Conservation (phyloP, 1,140 invertebrate species). For the Epicauta chinensis region DNA sequence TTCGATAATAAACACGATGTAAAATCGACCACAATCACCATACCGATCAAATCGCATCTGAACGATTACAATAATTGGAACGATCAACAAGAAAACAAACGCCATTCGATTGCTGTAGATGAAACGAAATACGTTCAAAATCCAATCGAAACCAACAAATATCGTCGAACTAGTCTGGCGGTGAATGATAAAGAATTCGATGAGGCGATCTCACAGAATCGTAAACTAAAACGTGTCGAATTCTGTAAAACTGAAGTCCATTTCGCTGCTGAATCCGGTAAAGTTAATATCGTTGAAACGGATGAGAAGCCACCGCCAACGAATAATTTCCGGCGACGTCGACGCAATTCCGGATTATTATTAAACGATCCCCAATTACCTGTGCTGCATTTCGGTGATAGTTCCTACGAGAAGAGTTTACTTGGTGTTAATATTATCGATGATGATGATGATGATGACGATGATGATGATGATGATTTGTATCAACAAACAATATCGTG, state of each 20-base stretch:
- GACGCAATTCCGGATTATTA: constrained; percentile 41
- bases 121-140: constrained; percentile 47
- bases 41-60: constrained; percentile 32
- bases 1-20: constrained; percentile 25
- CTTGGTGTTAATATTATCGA: constrained; percentile 28
- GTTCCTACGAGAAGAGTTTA: constrained; percentile 45
- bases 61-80: constrained; percentile 29
- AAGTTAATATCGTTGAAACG: constrained; percentile 79
- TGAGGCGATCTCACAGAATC: constrained; percentile 36
- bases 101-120: constrained; percentile 54
- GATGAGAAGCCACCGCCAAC: constrained; percentile 77
- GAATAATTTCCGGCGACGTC: constrained; percentile 64
- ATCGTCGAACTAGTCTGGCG: constrained; percentile 42
- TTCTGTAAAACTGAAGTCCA: constrained; percentile 83
- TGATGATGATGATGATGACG: constrained; percentile 14
- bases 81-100: constrained; percentile 41
- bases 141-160: constrained; percentile 30
- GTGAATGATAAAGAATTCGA: constrained; percentile 36
- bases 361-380: constrained; percentile 40
- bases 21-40: constrained; percentile 35
- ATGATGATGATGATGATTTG: constrained; percentile 21
- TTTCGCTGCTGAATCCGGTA: constrained; percentile 75
- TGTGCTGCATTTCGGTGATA: constrained; percentile 49
- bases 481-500: constrained; percentile 9
- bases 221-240: constrained; percentile 66